Base-by-base conservation (phyloP, 1,140 invertebrate species). In the Globodera ellingtonae region DNA sequence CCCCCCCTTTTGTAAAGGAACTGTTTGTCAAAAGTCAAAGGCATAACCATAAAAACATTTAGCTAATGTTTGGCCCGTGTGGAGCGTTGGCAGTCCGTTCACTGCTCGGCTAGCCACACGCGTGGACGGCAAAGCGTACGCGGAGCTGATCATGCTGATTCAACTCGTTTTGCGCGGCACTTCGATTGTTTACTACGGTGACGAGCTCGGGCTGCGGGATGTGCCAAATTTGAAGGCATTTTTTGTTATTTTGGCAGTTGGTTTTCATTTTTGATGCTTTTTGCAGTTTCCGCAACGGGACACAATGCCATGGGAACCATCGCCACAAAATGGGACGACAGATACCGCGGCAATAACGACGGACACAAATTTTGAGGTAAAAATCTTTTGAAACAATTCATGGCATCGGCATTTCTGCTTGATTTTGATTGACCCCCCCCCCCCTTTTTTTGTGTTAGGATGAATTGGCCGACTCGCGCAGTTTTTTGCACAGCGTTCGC, bases 131-230 rank as follows among this genome's bases (percentile, higher is more conserved):
- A 62, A 75, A 46, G 24, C 71, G 24, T 76, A 87, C 52, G 83
- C 85, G 6, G 84, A 85, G 77, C 44, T 85, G 13, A 35, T 85
- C 18, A 79, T 75, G 62, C 82, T 87, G 82, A 13, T 85, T 9
- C 73, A 84, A 67, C 78, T 85, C 24, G 47, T 82, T 10, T 62
- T 85, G 59, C 85, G 81, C 48, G 84, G 84, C 46, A 84, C 84
- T 6, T 47, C 78, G 5, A 75, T 85, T n/a, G 18, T 85, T 24
- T 85, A 87, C 72, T 85, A 87, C 69, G 84, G 84, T 15, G 85
- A 85, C 62, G 83, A 84, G 73, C 44, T 86, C 46, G 85, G 78
- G 5, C 24, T 82, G 21, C 21, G 47, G 18, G 72, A 86, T 35
- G 78, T 56, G 21, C n/a, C 21, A 4, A n/a, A 82, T 6, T 44